Percentiles rank a stretch among this genome's conserved stretches.
phyloP scores from a whole-genome alignment of 1,140 invertebrate species.

The Eurosta solidaginis region DNA sequence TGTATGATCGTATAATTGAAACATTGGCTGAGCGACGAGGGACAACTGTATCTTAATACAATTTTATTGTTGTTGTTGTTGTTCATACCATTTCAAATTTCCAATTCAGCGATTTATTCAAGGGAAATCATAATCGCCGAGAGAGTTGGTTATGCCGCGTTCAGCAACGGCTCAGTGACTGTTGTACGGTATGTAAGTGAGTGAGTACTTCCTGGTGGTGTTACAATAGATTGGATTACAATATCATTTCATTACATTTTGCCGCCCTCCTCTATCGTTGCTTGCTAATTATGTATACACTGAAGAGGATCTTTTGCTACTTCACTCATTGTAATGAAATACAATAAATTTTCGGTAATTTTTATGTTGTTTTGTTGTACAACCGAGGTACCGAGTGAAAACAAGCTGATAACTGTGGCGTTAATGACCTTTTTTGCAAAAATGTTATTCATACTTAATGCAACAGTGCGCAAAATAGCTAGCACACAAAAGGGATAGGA shows the following conservation, averaged over 20 bases:
- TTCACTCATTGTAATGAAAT: not conserved
- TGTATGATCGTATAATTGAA: too few species aligned
- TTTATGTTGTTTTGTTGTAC: constrained; percentile 1
- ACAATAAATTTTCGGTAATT: constrained; percentile 20
- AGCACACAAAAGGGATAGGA: not conserved
- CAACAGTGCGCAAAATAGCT: constrained; percentile 7
- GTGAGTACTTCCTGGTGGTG: not conserved
- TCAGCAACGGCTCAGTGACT: not conserved
- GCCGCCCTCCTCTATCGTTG: not conserved
- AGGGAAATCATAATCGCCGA: constrained; percentile 25
- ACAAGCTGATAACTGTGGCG: constrained; percentile 2
- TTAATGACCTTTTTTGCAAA: constrained; percentile 14
- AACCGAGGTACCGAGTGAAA: too few species aligned
- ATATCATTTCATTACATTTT: not conserved
- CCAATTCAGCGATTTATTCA: constrained; percentile 6
- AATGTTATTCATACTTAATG: not conserved
- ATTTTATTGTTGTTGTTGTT: not conserved
- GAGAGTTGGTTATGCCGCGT: constrained; percentile 3
- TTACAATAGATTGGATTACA: not conserved
- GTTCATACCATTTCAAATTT: constrained; percentile 19
- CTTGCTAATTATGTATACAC: too few species aligned
- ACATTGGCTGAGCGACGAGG: not conserved
- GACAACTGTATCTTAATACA: too few species aligned
- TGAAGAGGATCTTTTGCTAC: not conserved
- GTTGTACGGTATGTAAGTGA: not conserved